These are phyloP conservation scores for Axis porcinus DNA, from an alignment of 2,113 vertebrate species.

Conservation along the genomic window DNA sequence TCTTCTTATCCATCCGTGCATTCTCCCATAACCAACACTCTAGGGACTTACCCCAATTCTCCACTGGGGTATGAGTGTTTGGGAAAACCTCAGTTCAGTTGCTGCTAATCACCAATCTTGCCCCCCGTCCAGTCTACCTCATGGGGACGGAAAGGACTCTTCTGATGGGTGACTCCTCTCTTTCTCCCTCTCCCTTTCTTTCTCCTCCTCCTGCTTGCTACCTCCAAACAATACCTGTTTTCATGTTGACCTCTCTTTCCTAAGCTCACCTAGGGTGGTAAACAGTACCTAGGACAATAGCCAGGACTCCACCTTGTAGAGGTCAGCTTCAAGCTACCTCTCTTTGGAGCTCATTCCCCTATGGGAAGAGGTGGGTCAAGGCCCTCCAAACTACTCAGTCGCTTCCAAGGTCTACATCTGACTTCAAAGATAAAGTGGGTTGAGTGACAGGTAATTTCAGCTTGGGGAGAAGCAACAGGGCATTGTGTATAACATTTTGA, in stretches of 20 bases:
- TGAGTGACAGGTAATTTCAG: neutral
- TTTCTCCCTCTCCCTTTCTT: neutral
- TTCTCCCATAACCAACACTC: too few relatives aligned
- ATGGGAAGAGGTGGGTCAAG: neutral
- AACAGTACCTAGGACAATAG: neutral
- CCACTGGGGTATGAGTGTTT: neutral
- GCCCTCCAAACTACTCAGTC: neutral
- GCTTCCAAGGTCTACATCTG: neutral
- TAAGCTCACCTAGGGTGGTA: neutral
- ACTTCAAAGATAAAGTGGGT: rapidly evolving
- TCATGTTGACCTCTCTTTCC: neutral
- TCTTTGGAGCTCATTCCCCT: neutral
- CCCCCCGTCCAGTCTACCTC: rapidly evolving
- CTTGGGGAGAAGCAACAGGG: too few relatives aligned
- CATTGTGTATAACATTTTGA: rapidly evolving
- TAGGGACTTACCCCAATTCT: too few relatives aligned
- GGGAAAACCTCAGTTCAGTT: neutral
- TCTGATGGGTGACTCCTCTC: neutral
- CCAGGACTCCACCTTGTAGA: neutral
- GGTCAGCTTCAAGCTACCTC: neutral
- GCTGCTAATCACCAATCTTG: too few relatives aligned
- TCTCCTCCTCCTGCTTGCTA: neutral
- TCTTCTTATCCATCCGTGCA: neutral
- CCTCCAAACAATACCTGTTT: neutral
- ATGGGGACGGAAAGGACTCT: neutral